These are phyloP conservation scores for Anolis carolinensis DNA, from an alignment of 2,113 vertebrate species.

Conservation along the genomic window DNA sequence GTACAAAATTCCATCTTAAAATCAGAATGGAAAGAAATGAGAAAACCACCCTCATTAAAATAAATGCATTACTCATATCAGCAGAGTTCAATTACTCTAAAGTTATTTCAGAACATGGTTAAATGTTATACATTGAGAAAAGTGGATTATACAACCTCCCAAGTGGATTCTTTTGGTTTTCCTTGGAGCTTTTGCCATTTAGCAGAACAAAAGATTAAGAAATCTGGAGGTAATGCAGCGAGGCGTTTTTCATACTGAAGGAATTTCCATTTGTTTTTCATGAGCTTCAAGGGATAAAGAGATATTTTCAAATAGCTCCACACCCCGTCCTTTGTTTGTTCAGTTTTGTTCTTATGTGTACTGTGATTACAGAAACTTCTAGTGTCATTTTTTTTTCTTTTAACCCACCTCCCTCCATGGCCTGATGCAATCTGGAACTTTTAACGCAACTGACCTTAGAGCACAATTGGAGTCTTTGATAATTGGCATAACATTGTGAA, in stretches of 20 bases:
- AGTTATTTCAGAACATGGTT: neutral
- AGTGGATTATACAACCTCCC: neutral
- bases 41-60: neutral
- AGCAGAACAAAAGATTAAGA: neutral
- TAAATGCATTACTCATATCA: neutral
- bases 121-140: neutral
- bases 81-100: neutral
- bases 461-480: neutral
- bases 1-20: neutral
- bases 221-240: neutral
- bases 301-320: neutral
- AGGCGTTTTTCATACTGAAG: neutral
- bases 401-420: neutral
- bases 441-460: neutral
- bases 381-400: neutral
- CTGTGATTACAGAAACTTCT: neutral
- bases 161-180: neutral
- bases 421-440: neutral
- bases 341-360: neutral
- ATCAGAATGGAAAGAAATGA: neutral
- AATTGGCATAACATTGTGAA: neutral
- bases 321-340: conserved; percentile 2
- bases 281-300: conserved; percentile 5
- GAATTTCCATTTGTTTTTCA: neutral
- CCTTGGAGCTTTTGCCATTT: neutral